These are phyloP conservation scores for Trileptium ribeirensis DNA, from an alignment of 2,888 invertebrate species.

Conservation along the genomic window DNA sequence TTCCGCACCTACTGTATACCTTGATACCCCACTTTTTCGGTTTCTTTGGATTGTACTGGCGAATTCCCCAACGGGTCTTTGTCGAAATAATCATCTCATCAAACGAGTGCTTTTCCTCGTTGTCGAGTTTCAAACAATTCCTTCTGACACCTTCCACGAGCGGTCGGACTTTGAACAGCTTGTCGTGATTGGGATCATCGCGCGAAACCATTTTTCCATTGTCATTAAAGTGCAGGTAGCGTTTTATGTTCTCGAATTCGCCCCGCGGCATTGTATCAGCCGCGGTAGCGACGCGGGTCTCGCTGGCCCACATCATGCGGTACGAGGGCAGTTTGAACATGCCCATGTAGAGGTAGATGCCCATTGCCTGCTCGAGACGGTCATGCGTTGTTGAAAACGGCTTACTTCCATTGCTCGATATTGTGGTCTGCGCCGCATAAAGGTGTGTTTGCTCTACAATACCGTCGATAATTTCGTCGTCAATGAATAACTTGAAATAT, in stretches of 20 bases:
- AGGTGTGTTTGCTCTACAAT: neutral
- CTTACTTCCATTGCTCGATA: neutral
- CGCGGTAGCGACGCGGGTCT: neutral
- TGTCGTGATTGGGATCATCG: no score
- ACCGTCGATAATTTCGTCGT: neutral
- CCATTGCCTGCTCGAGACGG: neutral
- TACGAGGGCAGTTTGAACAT: neutral
- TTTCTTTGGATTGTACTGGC: conserved; percentile 18
- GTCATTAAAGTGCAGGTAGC: no score
- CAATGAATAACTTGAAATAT: neutral
- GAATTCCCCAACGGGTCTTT: conserved; percentile 27
- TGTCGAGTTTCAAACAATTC: no score
- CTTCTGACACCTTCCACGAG: no score
- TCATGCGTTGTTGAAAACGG: neutral
- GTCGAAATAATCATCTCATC: conserved; percentile 32
- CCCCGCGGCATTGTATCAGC: no score
- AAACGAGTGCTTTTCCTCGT: no score
- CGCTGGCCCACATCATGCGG: neutral
- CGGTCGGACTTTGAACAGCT: no score
- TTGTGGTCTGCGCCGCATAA: neutral
- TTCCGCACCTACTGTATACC: neutral
- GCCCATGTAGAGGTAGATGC: neutral
- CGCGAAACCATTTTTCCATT: no score
- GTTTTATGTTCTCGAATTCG: no score
- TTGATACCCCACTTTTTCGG: conserved; percentile 18